Conservation (phyloP, 2,888 invertebrate species). For the Pyrrhia umbra region DNA sequence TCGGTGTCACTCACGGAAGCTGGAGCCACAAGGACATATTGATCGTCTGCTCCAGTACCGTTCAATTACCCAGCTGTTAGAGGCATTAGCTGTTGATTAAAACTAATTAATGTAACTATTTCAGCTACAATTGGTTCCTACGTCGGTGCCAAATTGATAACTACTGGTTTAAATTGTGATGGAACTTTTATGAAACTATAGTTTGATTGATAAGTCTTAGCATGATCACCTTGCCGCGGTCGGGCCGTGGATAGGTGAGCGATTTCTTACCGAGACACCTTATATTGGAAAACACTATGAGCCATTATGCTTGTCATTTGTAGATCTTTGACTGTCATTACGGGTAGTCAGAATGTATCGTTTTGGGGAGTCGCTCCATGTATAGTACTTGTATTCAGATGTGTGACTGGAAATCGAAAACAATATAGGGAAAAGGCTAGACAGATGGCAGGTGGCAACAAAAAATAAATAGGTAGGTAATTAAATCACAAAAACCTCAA, state of each 20-base stretch:
- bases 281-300: no score
- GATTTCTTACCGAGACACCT: no score
- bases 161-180: neutral
- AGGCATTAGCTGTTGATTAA: conserved; percentile 35
- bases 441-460: neutral
- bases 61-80: conserved; percentile 46
- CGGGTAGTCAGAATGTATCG: no score
- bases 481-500: conserved; percentile 5
- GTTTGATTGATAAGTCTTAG: conserved; percentile 1
- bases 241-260: no score
- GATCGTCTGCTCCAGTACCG: conserved; percentile 16
- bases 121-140: conserved; percentile 18
- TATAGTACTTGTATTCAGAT: no score
- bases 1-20: conserved; percentile 24
- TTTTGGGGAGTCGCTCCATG: no score
- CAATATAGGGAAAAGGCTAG: neutral
- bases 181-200: neutral
- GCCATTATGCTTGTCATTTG: no score
- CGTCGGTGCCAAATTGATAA: conserved; percentile 1
- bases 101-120: conserved; percentile 37
- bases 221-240: no score
- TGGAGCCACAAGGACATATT: conserved; percentile 36
- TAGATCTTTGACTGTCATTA: no score
- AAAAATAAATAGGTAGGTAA: neutral
- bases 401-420: no score